A percentile compares a stretch with the other conserved stretches of the same genome.
phyloP scores from a whole-genome alignment of 2,888 invertebrate genomes.

The Polyommatus icarus region DNA sequence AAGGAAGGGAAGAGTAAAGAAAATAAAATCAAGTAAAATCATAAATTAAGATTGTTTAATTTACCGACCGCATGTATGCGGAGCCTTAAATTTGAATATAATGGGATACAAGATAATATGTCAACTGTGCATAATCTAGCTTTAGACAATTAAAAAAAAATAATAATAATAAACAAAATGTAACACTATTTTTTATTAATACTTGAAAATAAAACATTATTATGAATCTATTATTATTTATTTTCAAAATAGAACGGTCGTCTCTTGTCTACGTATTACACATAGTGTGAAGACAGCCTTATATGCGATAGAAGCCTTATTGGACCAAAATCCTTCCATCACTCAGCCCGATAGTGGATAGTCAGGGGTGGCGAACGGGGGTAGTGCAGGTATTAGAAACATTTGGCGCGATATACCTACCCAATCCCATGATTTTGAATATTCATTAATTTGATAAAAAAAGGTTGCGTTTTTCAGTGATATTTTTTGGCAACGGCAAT shows the following conservation, averaged over 20 bases:
- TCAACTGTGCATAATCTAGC: too few relatives aligned
- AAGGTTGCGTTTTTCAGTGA: neutral
- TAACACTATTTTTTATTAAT: too few relatives aligned
- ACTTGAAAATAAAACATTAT: neutral
- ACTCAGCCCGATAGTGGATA: constrained; percentile 2
- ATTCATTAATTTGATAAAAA: constrained; percentile 14
- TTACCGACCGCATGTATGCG: neutral
- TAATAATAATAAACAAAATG: too few relatives aligned
- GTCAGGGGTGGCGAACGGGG: constrained; percentile 5
- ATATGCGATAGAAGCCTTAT: constrained; percentile 12
- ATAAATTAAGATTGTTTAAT: neutral
- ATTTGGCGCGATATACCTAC: constrained; percentile 19
- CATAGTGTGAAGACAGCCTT: neutral
- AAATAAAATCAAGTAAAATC: too few relatives aligned
- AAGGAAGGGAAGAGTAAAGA: too few relatives aligned
- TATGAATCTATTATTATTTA: neutral
- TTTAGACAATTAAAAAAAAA: too few relatives aligned
- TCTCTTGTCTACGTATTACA: neutral
- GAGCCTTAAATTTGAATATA: too few relatives aligned
- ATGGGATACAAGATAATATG: too few relatives aligned
- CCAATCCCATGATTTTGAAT: constrained; percentile 17
- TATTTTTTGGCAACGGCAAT: constrained; percentile 10
- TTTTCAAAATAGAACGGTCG: neutral
- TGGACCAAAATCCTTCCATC: constrained; percentile 6
- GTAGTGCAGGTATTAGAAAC: constrained; percentile 16